Evolutionary conservation across 2,113 vertebrate species (phyloP).

Genomic region (Cervus canadensis): DNA sequence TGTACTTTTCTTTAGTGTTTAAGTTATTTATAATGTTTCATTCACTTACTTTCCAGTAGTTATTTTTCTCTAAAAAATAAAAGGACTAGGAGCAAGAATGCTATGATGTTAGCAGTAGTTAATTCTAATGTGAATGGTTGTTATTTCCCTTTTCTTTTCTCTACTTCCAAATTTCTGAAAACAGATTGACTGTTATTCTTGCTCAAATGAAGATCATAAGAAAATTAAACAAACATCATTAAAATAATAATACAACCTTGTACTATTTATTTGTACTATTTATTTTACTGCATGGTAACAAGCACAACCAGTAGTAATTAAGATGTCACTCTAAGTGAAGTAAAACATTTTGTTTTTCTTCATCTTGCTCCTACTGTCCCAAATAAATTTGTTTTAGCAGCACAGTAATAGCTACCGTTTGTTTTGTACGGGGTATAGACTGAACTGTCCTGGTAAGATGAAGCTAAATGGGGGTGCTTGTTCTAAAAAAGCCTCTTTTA

Average conservation of each 20-base stretch:
- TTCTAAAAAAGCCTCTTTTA: not conserved
- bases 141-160: not conserved
- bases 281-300: not conserved
- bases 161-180: constrained; percentile 43
- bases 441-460: not conserved
- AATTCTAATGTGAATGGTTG: not conserved
- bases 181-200: not conserved
- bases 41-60: not conserved
- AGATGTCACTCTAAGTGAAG: not conserved
- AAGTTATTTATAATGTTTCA: not conserved
- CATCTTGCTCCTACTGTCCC: not conserved
- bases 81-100: not conserved
- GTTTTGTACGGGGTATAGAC: not conserved
- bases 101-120: not conserved
- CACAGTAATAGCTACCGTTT: not conserved
- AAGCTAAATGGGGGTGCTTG: not conserved
- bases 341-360: not conserved
- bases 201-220: not conserved
- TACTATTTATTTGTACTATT: not conserved
- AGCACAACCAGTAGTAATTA: not conserved
- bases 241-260: not conserved
- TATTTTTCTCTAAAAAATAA: not conserved
- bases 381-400: not conserved
- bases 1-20: constrained; percentile 1
- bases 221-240: not conserved